phyloP scores from a whole-genome alignment of 2,113 vertebrate species.

The Ceyx cyanopectus region DNA sequence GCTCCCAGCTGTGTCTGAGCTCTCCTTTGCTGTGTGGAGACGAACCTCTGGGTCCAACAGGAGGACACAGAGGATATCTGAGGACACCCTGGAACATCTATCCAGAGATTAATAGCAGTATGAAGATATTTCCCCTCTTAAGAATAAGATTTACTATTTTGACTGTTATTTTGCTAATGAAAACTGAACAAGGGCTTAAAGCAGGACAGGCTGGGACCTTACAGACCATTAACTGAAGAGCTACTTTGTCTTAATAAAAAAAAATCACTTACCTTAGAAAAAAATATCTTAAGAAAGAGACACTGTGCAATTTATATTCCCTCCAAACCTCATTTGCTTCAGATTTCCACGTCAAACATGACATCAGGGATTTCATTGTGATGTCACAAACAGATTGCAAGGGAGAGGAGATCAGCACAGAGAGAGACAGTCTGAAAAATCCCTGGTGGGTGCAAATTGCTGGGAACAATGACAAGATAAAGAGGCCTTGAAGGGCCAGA shows the following conservation, averaged over 20 bases:
- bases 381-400: slow-evolving; percentile 27
- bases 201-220: neutral
- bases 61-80: neutral
- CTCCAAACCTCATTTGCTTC: neutral
- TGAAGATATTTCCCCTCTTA: neutral
- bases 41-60: neutral
- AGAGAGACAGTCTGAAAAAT: neutral
- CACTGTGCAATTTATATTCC: neutral
- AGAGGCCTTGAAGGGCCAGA: slow-evolving; percentile 38
- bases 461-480: slow-evolving; percentile 28
- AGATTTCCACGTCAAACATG: neutral
- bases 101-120: neutral
- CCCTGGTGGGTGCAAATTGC: neutral
- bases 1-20: neutral
- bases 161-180: neutral
- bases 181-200: neutral
- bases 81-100: neutral
- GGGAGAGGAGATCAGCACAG: neutral
- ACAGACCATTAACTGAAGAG: neutral
- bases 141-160: neutral
- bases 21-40: neutral
- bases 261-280: neutral
- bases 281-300: neutral
- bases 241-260: neutral
- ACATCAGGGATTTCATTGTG: neutral